A percentile compares a stretch with the other conserved stretches of the same genome.
phyloP scores from a whole-genome alignment of 2,888 invertebrate species.

The Netelia fuscicornis region DNA sequence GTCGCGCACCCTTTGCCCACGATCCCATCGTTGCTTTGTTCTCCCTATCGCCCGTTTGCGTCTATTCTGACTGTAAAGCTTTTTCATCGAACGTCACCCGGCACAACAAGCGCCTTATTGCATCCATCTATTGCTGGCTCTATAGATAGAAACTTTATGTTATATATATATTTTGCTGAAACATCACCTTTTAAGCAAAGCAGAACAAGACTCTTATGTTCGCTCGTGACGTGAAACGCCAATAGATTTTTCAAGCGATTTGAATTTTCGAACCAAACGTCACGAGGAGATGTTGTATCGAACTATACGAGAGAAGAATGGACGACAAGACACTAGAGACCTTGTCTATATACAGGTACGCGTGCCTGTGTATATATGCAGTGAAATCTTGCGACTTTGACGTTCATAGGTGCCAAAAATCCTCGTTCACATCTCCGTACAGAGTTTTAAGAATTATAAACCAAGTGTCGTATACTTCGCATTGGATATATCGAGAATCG shows the following conservation, averaged over 20 bases:
- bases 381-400: constrained; percentile 29
- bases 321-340: background rate
- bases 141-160: background rate
- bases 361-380: background rate
- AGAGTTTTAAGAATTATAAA: constrained; percentile 43
- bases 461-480: background rate
- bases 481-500: background rate
- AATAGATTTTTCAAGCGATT: constrained; percentile 60
- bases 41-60: background rate
- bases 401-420: constrained; percentile 34
- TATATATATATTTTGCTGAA: constrained; percentile 14
- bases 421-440: constrained; percentile 41
- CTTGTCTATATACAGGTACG: background rate
- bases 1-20: background rate
- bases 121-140: constrained; percentile 46
- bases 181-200: constrained; percentile 40
- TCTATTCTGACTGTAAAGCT: constrained; percentile 26
- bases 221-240: constrained; percentile 8
- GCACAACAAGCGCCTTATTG: constrained; percentile 63
- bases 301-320: background rate
- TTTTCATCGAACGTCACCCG: constrained; percentile 58
- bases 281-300: background rate
- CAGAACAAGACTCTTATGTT: background rate
- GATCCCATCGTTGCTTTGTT: background rate
- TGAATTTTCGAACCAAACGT: constrained; percentile 47